Evolutionary conservation across 1,140 invertebrate genomes (phyloP), one percentile per base, ranked within the genome.

Genomic region (Agrilus planipennis): DNA sequence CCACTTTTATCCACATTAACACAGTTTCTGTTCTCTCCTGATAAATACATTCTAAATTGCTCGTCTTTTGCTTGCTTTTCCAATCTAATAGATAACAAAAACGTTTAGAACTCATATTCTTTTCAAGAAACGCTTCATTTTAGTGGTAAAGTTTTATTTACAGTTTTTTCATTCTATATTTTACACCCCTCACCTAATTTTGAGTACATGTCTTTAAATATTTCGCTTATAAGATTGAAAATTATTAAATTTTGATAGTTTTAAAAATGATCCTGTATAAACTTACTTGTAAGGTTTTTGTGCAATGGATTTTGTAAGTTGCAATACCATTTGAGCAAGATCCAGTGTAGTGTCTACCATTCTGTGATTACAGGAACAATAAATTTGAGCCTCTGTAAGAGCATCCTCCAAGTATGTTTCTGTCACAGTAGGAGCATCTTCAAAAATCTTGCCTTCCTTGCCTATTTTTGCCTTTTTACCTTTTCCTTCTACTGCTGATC

Each of bases 1-100:
- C 83, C 83, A 60, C 78, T 63, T 55, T 76, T 77, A 49, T 75
- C 77, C 1, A 89, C 72, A 52, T 69, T 63, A 6, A 87, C 75
- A 41, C 75, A 74, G 39, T 81, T 74, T 54, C 64, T 73, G 43
- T 77, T 79, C 47, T 78, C 77, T 4, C 73, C 75, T 28, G 63
- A 52, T 44, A 77, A 71, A 56, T 75, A 82, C 63, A 79, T 81
- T 21, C 75, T 67, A 11, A 74, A 67, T 40, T 71, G 58, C 14
- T 71, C 60, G 14, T 70, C 63, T 32, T 65, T 62, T 52, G 65
- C 63, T 56, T 54, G 64, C 45, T 65, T 65, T 53, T 61, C 64
- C 60, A 55, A 35, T 46, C 60, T 57, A 52, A 44, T 10, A 56
- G 54, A 46, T 35, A 15, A 32, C 9, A 7, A n/a, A n/a, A n/a